Evolutionary conservation across 2,113 vertebrate species (phyloP).

Genomic region (Protobothrops mucrosquamatus): DNA sequence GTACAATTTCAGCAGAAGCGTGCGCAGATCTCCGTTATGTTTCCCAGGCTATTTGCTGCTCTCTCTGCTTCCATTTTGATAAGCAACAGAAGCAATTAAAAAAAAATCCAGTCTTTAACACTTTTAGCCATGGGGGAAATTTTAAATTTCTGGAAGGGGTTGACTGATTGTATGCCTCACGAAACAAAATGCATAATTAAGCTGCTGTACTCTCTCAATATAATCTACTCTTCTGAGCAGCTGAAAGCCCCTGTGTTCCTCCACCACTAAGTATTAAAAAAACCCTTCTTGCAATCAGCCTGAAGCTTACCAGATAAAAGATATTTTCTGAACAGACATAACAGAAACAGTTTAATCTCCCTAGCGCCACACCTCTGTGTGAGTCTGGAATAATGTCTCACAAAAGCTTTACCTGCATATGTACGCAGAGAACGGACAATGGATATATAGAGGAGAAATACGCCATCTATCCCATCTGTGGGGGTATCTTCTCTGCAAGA

Average conservation of each 20-base stretch:
- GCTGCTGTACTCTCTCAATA: constrained; percentile 50
- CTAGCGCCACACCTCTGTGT: background rate
- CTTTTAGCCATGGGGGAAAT: constrained; percentile 49
- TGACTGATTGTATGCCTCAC: constrained; percentile 54
- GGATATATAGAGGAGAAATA: background rate
- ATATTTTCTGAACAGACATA: constrained; percentile 12
- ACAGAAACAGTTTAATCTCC: constrained; percentile 40
- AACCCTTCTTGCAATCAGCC: constrained; percentile 4
- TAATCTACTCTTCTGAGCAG: constrained; percentile 39
- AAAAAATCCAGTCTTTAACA: constrained; percentile 45
- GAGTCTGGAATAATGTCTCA: constrained; percentile 4
- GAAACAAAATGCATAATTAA: constrained; percentile 58
- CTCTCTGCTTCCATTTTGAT: constrained; percentile 45
- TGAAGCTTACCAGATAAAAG: constrained; percentile 29
- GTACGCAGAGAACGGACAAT: background rate
- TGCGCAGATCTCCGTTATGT: constrained; percentile 23
- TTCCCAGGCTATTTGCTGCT: constrained; percentile 41
- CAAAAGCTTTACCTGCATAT: constrained; percentile 7
- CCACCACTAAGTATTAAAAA: constrained; percentile 36
- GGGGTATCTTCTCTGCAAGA: background rate
- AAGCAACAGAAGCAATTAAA: constrained; percentile 41
- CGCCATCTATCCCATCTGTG: background rate
- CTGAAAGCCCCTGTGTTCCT: constrained; percentile 31
- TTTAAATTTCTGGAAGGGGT: constrained; percentile 44
- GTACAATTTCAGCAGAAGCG: constrained; percentile 16